Evolutionary conservation across 1,140 invertebrate species (phyloP).

Genomic region (Bombus confusus): DNA sequence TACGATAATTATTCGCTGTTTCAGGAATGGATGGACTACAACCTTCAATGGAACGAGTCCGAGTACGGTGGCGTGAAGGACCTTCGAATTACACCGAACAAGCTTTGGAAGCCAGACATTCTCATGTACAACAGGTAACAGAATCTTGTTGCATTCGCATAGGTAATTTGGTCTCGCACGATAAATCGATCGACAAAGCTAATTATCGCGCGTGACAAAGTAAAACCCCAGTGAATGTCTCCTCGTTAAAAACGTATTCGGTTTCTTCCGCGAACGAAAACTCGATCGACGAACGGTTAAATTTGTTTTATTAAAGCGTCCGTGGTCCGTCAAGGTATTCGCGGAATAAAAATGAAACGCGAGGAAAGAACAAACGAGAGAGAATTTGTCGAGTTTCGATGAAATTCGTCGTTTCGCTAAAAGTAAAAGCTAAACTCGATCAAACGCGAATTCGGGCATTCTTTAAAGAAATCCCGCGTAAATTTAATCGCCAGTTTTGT

Average conservation of each 20-base stretch:
- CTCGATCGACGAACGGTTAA: neutral
- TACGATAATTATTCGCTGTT: conserved; percentile 56
- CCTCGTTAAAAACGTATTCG: neutral
- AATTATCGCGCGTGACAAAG: conserved; percentile 3
- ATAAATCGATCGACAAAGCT: conserved; percentile 12
- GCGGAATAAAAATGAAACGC: neutral
- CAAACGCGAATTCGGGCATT: neutral
- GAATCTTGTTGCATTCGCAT: conserved; percentile 62
- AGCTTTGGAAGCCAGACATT: conserved; percentile 98
- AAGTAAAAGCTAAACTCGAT: neutral
- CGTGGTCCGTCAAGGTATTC: too few relatives aligned
- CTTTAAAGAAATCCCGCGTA: neutral
- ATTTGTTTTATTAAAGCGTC: neutral
- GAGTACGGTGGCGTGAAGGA: conserved; percentile 97
- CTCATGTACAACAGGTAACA: conserved; percentile 99
- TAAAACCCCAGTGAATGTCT: neutral
- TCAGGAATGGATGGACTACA: conserved; percentile 99
- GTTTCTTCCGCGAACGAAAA: neutral
- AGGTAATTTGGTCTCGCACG: neutral
- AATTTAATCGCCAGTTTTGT: neutral
- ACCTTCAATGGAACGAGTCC: conserved; percentile 96
- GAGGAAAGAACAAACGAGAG: neutral
- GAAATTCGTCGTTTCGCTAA: neutral
- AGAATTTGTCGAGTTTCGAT: neutral
- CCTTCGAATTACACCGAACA: conserved; percentile 96